Evolutionary conservation across 92 coral and sea anemone genomes (phyloP).

Genomic region (Epizoanthus illoricatus): DNA sequence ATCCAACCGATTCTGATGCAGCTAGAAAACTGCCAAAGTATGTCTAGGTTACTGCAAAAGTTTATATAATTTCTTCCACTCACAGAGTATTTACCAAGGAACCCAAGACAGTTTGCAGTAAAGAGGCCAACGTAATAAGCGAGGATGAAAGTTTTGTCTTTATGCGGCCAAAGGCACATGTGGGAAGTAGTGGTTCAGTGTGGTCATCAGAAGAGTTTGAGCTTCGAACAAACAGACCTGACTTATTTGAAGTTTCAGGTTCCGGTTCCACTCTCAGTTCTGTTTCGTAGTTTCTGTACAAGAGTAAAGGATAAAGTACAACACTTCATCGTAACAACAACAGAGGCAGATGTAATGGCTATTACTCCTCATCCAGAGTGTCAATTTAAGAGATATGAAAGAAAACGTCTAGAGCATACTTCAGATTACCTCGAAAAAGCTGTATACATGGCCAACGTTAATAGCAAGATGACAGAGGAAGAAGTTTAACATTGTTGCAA

Average conservation of each 20-base stretch:
- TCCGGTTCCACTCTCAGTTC: conserved; percentile 31
- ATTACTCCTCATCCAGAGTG: conserved; percentile 21
- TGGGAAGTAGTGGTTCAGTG: too few relatives aligned
- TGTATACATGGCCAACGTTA: conserved; percentile 16
- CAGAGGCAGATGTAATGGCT: conserved; percentile 42
- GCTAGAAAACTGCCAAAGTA: conserved; percentile 67
- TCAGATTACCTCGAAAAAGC: conserved; percentile 57
- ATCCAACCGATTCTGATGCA: conserved; percentile 38
- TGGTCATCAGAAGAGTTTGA: too few relatives aligned
- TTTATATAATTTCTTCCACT: conserved; percentile 62
- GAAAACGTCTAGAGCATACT: conserved; percentile 32
- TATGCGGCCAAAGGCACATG: too few relatives aligned
- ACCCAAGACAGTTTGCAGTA: conserved; percentile 44
- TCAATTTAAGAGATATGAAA: conserved; percentile 46
- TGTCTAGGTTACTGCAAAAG: conserved; percentile 58
- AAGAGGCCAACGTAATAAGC: conserved; percentile 38
- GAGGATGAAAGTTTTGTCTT: too few relatives aligned
- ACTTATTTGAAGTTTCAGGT: conserved; percentile 35
- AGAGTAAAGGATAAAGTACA: conserved; percentile 49
- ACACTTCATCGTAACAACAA: conserved; percentile 54
- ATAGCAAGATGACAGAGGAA: conserved; percentile 45
- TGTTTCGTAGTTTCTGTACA: conserved; percentile 44
- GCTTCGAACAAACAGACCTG: conserved; percentile 34
- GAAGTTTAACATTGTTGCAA: conserved; percentile 32
- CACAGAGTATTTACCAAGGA: conserved; percentile 58